Conservation (phyloP, 2,113 vertebrate species). For the Strix aluco region DNA sequence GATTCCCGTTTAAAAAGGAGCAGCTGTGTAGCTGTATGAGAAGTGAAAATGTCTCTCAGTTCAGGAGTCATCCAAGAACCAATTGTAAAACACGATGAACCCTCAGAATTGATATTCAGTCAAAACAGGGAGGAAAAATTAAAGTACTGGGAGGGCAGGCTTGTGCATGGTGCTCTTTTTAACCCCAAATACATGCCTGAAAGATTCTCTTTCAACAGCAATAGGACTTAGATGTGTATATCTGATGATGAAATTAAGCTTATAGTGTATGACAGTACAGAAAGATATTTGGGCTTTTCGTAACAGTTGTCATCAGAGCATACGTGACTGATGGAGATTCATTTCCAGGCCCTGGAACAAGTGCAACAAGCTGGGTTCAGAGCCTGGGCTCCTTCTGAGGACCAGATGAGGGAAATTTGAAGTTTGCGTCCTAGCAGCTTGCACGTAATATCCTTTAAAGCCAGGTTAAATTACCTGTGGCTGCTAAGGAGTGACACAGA, state of each 20-base stretch:
- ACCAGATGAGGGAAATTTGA: not conserved
- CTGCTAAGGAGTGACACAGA: not conserved
- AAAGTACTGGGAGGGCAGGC: not conserved
- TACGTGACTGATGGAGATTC: not conserved
- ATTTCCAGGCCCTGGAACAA: not conserved
- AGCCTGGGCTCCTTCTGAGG: not conserved
- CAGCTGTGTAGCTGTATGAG: constrained; percentile 22
- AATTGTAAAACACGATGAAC: not conserved
- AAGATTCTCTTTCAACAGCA: not conserved
- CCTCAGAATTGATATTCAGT: not conserved
- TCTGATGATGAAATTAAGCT: not conserved
- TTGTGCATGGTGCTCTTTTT: not conserved
- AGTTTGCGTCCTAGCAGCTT: not conserved
- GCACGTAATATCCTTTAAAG: not conserved
- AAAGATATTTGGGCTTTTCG: not conserved
- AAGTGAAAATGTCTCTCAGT: constrained; percentile 46
- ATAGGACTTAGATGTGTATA: not conserved
- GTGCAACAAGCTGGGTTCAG: not conserved
- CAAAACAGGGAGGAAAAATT: not conserved
- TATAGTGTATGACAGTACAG: not conserved
- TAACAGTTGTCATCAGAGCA: not conserved
- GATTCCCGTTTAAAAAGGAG: constrained; percentile 19
- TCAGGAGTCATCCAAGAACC: constrained; percentile 43
- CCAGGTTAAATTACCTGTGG: constrained; percentile 7
- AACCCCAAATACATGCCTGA: not conserved